Evolutionary conservation across 2,888 invertebrate species (phyloP).

Genomic region (Macaria notata): DNA sequence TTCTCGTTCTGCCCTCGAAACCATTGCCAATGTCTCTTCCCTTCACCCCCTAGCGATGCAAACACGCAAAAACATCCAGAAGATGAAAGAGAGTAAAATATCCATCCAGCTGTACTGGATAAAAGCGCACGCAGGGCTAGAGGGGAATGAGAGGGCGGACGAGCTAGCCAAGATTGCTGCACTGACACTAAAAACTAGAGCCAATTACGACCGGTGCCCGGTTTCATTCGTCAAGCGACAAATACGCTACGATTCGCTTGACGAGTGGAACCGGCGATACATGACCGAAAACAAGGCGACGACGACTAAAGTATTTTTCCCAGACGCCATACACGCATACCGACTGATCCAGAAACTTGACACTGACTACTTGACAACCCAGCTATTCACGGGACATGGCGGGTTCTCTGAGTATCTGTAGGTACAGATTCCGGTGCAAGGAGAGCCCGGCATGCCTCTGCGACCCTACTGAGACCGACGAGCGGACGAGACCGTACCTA

Average conservation of each 20-base stretch:
- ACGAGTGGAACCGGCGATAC: conserved; percentile 10
- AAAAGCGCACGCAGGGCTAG: conserved; percentile 15
- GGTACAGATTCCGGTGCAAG: too few relatives aligned
- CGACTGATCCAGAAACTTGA: too few relatives aligned
- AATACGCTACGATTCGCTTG: conserved; percentile 1
- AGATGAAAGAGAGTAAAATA: not conserved
- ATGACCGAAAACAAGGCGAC: not conserved
- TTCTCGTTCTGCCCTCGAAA: conserved; percentile 6
- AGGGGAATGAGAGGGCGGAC: conserved; percentile 16
- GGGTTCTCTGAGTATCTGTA: too few relatives aligned
- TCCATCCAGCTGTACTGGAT: conserved; percentile 8
- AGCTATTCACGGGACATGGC: too few relatives aligned
- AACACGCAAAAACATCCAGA: not conserved
- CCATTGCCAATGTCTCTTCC: not conserved
- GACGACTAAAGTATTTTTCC: conserved; percentile 8
- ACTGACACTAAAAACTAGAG: not conserved
- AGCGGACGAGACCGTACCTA: too few relatives aligned
- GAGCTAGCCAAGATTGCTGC: conserved; percentile 18
- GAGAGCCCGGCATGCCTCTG: too few relatives aligned
- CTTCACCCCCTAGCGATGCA: conserved; percentile 9
- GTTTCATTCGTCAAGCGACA: conserved; percentile 12
- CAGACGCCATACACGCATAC: conserved; percentile 18
- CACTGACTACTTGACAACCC: too few relatives aligned
- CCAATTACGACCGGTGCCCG: conserved; percentile 9
- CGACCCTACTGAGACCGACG: too few relatives aligned